phyloP scores from a whole-genome alignment of 1,140 invertebrate species.

The Papilio polytes region DNA sequence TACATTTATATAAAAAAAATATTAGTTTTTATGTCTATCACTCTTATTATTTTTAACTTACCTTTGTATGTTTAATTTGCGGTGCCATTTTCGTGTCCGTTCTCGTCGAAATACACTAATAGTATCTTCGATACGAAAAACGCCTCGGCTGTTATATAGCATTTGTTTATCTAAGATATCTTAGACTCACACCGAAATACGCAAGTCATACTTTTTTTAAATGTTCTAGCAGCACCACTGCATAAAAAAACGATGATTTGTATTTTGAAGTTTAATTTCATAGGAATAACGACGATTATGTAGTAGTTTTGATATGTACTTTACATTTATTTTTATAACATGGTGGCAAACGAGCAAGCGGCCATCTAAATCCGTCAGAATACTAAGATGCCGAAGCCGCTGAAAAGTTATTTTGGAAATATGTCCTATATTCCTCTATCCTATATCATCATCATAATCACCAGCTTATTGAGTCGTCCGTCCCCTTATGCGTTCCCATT shows the following conservation, averaged over 20 bases:
- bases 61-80: slow-evolving; percentile 30
- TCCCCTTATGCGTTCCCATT: too few species aligned
- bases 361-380: too few species aligned
- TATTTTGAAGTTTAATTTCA: not conserved
- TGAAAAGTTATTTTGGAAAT: not conserved
- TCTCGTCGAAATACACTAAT: not conserved
- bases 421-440: too few species aligned
- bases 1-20: too few species aligned
- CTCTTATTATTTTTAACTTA: not conserved
- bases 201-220: not conserved
- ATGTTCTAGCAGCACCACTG: not conserved
- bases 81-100: slow-evolving; percentile 8
- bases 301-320: too few species aligned
- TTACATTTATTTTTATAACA: too few species aligned
- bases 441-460: too few species aligned
- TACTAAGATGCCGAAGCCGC: too few species aligned
- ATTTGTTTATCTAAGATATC: not conserved
- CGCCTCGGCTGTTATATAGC: not conserved
- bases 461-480: too few species aligned
- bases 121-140: not conserved
- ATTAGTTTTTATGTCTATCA: too few species aligned
- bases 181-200: not conserved
- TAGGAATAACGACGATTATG: not conserved
- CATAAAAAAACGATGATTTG: not conserved
- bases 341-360: too few species aligned